A percentile compares a stretch with the other conserved stretches of the same genome.
These are phyloP conservation scores for Pelobates fuscus DNA, from an alignment of 2,113 vertebrate genomes.

Conservation along the genomic window DNA sequence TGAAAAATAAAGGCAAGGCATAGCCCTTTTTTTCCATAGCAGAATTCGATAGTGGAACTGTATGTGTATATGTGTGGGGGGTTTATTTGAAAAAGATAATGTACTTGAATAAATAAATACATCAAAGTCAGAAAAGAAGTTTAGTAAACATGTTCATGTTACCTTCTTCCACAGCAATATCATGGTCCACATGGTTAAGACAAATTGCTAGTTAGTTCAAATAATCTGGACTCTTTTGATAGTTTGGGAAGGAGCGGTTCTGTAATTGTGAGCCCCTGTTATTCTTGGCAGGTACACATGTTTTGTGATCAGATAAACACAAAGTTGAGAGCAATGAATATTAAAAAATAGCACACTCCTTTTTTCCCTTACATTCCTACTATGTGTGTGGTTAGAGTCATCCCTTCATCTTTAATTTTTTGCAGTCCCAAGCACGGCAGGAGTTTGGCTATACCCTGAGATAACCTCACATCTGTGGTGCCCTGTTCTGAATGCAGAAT, in stretches of 20 bases:
- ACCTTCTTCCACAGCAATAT: conserved; percentile 6
- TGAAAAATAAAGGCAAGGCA: no score
- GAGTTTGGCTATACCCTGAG: conserved; percentile 40
- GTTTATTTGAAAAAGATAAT: no score
- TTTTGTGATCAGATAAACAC: conserved; percentile 49
- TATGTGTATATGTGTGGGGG: no score
- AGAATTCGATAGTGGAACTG: no score
- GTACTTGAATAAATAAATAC: no score
- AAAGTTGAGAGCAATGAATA: conserved; percentile 42
- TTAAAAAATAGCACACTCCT: conserved; percentile 48
- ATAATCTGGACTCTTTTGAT: conserved; percentile 37
- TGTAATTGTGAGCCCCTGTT: conserved; percentile 41
- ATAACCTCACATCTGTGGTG: conserved; percentile 42
- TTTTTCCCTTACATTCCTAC: conserved; percentile 42
- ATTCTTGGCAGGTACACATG: conserved; percentile 46
- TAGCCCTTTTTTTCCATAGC: no score
- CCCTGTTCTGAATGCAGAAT: conserved; percentile 13
- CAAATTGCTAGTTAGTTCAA: conserved; percentile 34
- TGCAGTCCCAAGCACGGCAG: conserved; percentile 39
- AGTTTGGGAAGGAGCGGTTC: conserved; percentile 36
- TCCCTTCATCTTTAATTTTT: conserved; percentile 45
- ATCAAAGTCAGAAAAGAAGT: background rate
- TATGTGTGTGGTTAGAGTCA: conserved; percentile 44
- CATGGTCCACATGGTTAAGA: conserved; percentile 13
- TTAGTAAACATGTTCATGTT: background rate